Evolutionary conservation across 1,140 invertebrate genomes (phyloP).

Genomic region (Thalassaphorura encarpata): DNA sequence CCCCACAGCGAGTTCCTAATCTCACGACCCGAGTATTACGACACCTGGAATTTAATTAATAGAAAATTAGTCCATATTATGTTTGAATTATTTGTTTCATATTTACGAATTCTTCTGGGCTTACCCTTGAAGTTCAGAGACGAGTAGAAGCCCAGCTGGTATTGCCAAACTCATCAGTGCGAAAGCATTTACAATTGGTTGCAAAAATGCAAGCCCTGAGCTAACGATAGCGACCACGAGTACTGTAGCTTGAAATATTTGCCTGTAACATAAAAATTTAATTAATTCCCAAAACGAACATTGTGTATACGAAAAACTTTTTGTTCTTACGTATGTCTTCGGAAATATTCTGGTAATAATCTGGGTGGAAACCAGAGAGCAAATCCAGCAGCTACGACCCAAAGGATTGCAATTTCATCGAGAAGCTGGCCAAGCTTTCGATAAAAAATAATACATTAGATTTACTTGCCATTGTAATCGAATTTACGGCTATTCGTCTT

Average conservation of each 20-base stretch:
- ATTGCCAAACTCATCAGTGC: constrained; percentile 62
- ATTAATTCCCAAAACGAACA: neutral
- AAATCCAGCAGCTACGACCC: constrained; percentile 65
- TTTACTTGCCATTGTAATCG: no score
- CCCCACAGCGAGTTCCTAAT: constrained; percentile 37
- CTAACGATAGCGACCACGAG: constrained; percentile 46
- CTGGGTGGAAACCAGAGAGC: constrained; percentile 59
- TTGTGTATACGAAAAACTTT: neutral
- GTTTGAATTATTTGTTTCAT: neutral
- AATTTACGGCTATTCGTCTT: no score
- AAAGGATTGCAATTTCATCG: constrained; percentile 67
- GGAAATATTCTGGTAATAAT: constrained; percentile 54
- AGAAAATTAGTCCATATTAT: neutral
- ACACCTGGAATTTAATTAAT: constrained; percentile 8
- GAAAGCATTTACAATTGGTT: constrained; percentile 65
- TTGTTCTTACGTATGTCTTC: constrained; percentile 45
- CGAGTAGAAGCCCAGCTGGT: constrained; percentile 55
- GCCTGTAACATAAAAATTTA: constrained; percentile 6
- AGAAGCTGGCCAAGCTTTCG: constrained; percentile 62
- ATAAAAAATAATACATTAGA: no score
- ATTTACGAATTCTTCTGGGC: neutral
- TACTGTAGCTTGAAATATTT: constrained; percentile 20
- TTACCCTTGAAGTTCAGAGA: constrained; percentile 55
- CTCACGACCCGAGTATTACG: constrained; percentile 14
- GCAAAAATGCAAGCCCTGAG: constrained; percentile 55